Evolutionary conservation across 2,113 vertebrate genomes (phyloP), one percentile per base, ranked within the genome.

Genomic region (Rhipidura dahli): DNA sequence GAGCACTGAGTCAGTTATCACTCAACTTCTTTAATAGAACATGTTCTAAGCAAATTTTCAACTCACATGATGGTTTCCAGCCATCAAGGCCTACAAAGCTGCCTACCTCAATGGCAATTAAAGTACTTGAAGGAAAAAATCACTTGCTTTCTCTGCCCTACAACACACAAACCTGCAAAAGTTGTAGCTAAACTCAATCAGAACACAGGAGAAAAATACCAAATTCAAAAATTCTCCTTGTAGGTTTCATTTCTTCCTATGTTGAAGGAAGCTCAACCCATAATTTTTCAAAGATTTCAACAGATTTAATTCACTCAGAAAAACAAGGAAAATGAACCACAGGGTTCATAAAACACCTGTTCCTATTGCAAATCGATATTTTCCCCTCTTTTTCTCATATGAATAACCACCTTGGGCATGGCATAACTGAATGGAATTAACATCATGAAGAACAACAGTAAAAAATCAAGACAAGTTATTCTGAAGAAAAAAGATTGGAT

Each of bases 391-490:
- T 92, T 87, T 93, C 50, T 95, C 22, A n/a, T 90, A 81, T 69
- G 71, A 97, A 93, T 75, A 81, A 63, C 28, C 37, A 27, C n/a
- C 69, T 40, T 37, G 44, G 76, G 70, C 73, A 93, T 61, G 84
- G 68, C 80, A 68, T 68, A 97, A 87, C 30, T 81, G 66, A 96
- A 96, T 94, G 82, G 69, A 96, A 97, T 80, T 93, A 94, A 81
- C 37, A 64, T 44, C 12, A 54, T n/a, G 83, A 87, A 93, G 59
- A 86, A 85, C 35, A 87, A 87, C 56, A 87, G 40, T 71, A 35
- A 80, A 77, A 57, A 87, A 79, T 82, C 64, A 90, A 97, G 87
- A 86, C 30, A 69, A 27, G 27, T 15, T 86, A 45, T 50, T 68
- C 49, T 54, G 59, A 70, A 76, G 9, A 37, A 72, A 78, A 69